phyloP scores from a whole-genome alignment of 2,888 invertebrate species.

The Rhamnusium bicolor region DNA sequence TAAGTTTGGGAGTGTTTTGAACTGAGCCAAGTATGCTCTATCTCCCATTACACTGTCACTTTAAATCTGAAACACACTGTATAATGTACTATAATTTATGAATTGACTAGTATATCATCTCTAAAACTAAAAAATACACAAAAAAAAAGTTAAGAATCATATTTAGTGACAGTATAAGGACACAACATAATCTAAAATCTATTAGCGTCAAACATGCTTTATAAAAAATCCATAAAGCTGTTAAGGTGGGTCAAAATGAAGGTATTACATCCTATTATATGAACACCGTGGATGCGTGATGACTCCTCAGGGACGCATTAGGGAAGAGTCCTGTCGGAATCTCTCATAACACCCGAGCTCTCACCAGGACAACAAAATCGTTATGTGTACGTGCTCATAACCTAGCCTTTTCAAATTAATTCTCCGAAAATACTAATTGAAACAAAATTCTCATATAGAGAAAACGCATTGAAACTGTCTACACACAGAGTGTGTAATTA shows the following conservation, averaged over 20 bases:
- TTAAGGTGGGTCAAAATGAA: conserved; percentile 43
- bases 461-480: background rate
- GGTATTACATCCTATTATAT: conserved; percentile 48
- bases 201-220: conserved; percentile 22
- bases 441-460: background rate
- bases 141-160: too few species aligned
- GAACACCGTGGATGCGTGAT: conserved; percentile 47
- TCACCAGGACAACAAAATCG: conserved; percentile 24
- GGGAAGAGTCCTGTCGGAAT: conserved; percentile 46
- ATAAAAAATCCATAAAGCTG: conserved; percentile 33
- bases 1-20: too few species aligned
- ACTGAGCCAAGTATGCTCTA: too few species aligned
- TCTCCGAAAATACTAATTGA: background rate
- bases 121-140: too few species aligned
- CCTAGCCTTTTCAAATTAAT: conserved; percentile 4
- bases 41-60: too few species aligned
- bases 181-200: conserved; percentile 23
- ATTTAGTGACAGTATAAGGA: too few species aligned
- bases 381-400: conserved; percentile 16
- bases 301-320: conserved; percentile 50
- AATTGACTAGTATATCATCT: too few species aligned
- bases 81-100: too few species aligned
- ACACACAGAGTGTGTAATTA: background rate
- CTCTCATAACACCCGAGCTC: conserved; percentile 26
- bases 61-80: too few species aligned